These are phyloP conservation scores for Pseudococcus longispinus DNA, from an alignment of 2,888 invertebrate genomes.

Conservation along the genomic window DNA sequence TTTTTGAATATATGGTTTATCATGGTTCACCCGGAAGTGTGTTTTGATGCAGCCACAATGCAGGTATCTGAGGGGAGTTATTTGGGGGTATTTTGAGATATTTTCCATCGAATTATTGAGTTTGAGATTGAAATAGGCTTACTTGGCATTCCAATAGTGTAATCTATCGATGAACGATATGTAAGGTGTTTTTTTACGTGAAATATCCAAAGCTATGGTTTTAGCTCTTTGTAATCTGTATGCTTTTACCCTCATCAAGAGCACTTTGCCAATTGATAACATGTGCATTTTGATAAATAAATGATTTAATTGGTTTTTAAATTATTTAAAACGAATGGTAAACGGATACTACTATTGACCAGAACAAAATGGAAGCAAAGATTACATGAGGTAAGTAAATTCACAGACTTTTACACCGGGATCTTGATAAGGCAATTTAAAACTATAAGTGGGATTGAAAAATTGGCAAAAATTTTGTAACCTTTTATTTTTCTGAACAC, in stretches of 20 bases:
- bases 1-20: conserved; percentile 29
- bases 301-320: not conserved
- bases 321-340: not conserved
- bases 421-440: too few relatives aligned
- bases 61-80: not conserved
- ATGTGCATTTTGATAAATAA: not conserved
- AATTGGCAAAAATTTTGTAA: not conserved
- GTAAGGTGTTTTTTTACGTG: not conserved
- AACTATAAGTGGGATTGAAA: not conserved
- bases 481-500: not conserved
- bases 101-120: not conserved
- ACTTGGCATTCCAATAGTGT: conserved; percentile 21
- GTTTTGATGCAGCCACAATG: conserved; percentile 44
- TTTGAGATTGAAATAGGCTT: not conserved
- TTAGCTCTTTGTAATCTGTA: not conserved
- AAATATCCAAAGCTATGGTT: not conserved
- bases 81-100: not conserved
- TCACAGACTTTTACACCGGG: too few relatives aligned
- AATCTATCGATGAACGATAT: not conserved
- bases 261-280: not conserved
- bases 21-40: conserved; percentile 27
- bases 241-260: not conserved
- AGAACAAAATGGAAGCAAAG: too few relatives aligned
- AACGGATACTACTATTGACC: too few relatives aligned
- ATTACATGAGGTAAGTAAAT: too few relatives aligned